Percentiles rank a stretch among this genome's conserved stretches.
Conservation (phyloP, 2,888 invertebrate genomes). For the Spisula subtruncata region DNA sequence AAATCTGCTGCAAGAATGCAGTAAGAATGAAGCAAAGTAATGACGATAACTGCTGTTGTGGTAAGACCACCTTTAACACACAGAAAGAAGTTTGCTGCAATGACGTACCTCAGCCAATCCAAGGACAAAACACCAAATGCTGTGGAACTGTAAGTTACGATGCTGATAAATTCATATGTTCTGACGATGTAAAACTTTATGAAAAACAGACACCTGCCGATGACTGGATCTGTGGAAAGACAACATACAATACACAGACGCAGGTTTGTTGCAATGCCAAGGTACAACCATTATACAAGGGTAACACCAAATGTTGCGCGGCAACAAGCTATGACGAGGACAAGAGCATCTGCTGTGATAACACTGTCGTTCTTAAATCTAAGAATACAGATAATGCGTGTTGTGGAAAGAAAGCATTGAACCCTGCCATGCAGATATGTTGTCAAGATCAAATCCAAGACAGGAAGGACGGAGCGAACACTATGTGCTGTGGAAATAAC, state of each 20-base stretch:
- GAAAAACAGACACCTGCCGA: constrained; percentile 46
- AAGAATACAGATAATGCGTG: constrained; percentile 56
- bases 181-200: constrained; percentile 52
- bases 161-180: constrained; percentile 60
- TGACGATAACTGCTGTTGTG: constrained; percentile 67
- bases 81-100: constrained; percentile 64
- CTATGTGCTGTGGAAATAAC: constrained; percentile 56
- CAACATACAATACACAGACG: constrained; percentile 58
- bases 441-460: constrained; percentile 51
- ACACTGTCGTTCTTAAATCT: constrained; percentile 46
- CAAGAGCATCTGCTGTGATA: constrained; percentile 57
- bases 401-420: constrained; percentile 58
- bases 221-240: constrained; percentile 64
- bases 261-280: constrained; percentile 60
- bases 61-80: constrained; percentile 58
- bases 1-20: constrained; percentile 60
- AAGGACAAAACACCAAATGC: constrained; percentile 59
- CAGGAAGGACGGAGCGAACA: constrained; percentile 44
- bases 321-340: constrained; percentile 49
- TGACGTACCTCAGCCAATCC: constrained; percentile 56
- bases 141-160: constrained; percentile 63
- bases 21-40: constrained; percentile 59
- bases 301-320: constrained; percentile 59
- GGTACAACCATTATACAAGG: constrained; percentile 45
- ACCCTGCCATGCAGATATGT: constrained; percentile 60